Percentiles rank a stretch among this genome's conserved stretches.
These are phyloP conservation scores for Sternarchorhynchus goeldii DNA, from an alignment of 2,797 vertebrate species.

Conservation along the genomic window DNA sequence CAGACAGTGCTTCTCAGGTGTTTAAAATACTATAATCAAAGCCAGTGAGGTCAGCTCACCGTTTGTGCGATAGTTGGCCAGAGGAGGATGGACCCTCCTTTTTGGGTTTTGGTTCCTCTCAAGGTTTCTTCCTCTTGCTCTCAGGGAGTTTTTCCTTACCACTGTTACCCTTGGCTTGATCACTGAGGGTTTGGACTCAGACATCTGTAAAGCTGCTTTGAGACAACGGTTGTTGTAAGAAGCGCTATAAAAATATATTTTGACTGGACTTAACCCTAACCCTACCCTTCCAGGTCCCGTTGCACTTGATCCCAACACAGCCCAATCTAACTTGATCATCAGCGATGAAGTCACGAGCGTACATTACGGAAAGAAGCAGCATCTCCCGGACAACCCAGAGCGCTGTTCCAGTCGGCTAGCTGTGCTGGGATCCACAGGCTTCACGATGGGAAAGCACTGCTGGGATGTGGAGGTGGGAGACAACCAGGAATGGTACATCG, in stretches of 20 bases:
- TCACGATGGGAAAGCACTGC: slow-evolving; percentile 68
- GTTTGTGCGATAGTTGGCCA: not conserved
- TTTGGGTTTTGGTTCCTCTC: too few relatives aligned
- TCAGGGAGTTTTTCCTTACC: too few relatives aligned
- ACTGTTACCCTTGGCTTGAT: too few relatives aligned
- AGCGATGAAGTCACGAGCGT: slow-evolving; percentile 66
- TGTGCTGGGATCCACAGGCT: slow-evolving; percentile 63
- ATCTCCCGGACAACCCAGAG: slow-evolving; percentile 66
- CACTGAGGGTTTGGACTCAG: too few relatives aligned
- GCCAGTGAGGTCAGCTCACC: not conserved
- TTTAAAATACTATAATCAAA: not conserved
- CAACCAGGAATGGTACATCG: slow-evolving; percentile 67
- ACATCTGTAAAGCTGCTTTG: too few relatives aligned
- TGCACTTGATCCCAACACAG: slow-evolving; percentile 71
- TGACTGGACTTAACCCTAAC: too few relatives aligned
- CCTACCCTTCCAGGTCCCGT: slow-evolving; percentile 58
- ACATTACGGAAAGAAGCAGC: slow-evolving; percentile 56
- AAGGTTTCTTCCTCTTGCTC: too few relatives aligned
- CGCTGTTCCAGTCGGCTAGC: slow-evolving; percentile 65
- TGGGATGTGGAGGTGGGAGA: slow-evolving; percentile 69
- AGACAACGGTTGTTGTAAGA: too few relatives aligned
- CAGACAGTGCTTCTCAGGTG: not conserved
- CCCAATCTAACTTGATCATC: slow-evolving; percentile 67
- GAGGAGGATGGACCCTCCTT: too few relatives aligned
- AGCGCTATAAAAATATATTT: too few relatives aligned